Evolutionary conservation across 1,140 invertebrate species (phyloP), one percentile per base, ranked within the genome.

Genomic region (Chymomyza costata): DNA sequence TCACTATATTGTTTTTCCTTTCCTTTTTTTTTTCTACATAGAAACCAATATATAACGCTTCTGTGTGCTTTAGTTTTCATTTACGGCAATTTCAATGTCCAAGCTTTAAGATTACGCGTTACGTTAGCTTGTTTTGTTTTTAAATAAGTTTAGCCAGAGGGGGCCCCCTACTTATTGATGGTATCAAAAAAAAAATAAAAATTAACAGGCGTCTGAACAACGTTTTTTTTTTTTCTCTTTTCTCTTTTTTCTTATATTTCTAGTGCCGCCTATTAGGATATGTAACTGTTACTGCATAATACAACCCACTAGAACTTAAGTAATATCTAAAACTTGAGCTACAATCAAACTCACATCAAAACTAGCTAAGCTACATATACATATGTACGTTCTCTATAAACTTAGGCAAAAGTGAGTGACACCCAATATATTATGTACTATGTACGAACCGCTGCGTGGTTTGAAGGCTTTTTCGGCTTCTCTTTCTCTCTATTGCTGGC

Each of bases 221-320:
- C 64, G 70, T 70, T 80, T 54, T 73, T 65, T 80, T 65, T 66
- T 50, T 80, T 51, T 81, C 67, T 70, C 25, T 68, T 54, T 45
- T 70, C 47, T 58, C 51, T 70, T n/a, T 66, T 76, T 65, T 81
- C 66, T 74, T 84, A 81, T 84, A 76, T 66, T 85, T 85, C 83
- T 85, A 85, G 83, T 85, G 83, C 83, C 83, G 74, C 83, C 83
- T 85, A 83, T 85, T 85, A 85, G 83, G 83, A 85, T 85, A 76
- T 82, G 78, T 84, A 82, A 81, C 78, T 85, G 83, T 85, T 76
- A 83, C 64, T 63, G 64, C 65, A 69, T 69, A 55, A 62, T 61
- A 54, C 74, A 78, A 45, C 73, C 66, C 59, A 67, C 64, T 83
- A 83, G 66, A 69, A 81, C 58, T 58, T 74, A 73, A 81, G 53